A percentile compares a stretch with the other conserved stretches of the same genome.
These are phyloP conservation scores for Miichthys miiuy DNA, from an alignment of 2,797 vertebrate genomes.

Conservation along the genomic window DNA sequence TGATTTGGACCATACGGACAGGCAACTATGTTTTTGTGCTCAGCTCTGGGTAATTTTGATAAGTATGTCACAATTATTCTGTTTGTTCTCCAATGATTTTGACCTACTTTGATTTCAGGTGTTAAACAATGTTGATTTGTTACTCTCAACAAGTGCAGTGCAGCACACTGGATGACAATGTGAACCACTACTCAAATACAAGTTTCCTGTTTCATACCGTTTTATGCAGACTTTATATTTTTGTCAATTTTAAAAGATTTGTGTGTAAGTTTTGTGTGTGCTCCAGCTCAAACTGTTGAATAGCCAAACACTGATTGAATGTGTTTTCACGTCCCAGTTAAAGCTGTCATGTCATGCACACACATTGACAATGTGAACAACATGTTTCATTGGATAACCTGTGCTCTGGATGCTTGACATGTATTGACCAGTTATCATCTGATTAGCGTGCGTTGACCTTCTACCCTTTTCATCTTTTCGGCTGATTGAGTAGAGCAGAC, in stretches of 20 bases:
- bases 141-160: slow-evolving; percentile 41
- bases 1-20: slow-evolving; percentile 79
- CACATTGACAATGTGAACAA: slow-evolving; percentile 29
- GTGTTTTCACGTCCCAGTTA: slow-evolving; percentile 9
- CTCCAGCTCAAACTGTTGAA: neutral
- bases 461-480: neutral
- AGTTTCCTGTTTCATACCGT: too few species aligned
- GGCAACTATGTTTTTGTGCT: slow-evolving; percentile 69
- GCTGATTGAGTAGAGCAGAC: slow-evolving; percentile 42
- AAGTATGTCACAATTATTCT: slow-evolving; percentile 82
- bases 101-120: slow-evolving; percentile 34
- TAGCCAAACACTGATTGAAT: slow-evolving; percentile 13
- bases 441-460: slow-evolving; percentile 68
- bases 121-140: slow-evolving; percentile 28
- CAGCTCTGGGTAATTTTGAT: slow-evolving; percentile 81
- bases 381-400: slow-evolving; percentile 42
- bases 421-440: slow-evolving; percentile 47
- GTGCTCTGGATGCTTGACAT: slow-evolving; percentile 40
- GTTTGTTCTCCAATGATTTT: slow-evolving; percentile 44
- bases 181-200: neutral
- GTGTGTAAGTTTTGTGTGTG: neutral
- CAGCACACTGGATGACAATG: neutral
- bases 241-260: neutral
- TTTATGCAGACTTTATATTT: neutral
- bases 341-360: neutral